These are phyloP conservation scores for Enteromius mattozi DNA, from an alignment of 2,797 vertebrate species.

Conservation along the genomic window DNA sequence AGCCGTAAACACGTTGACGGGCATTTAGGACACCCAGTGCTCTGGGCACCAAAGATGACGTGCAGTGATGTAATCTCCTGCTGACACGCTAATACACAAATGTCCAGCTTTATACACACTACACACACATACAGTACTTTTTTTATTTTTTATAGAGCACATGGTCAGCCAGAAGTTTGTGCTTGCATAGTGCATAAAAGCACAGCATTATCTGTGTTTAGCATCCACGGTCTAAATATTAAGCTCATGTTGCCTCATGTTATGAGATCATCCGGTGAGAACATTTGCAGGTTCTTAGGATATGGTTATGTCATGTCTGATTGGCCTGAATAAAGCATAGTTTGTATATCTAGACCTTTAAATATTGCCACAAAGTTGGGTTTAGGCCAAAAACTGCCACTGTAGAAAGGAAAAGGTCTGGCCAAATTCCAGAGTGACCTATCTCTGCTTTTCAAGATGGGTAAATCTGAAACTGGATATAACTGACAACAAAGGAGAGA, in stretches of 20 bases:
- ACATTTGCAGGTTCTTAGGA: slow-evolving; percentile 10
- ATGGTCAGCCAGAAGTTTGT: background rate
- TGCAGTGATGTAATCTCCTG: slow-evolving; percentile 33
- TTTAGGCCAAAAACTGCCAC: background rate
- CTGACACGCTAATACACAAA: background rate
- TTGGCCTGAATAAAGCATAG: slow-evolving; percentile 1
- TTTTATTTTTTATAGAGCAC: background rate
- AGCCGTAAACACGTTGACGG: slow-evolving; percentile 7
- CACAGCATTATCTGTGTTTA: background rate
- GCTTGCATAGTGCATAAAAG: background rate
- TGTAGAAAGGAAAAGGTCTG: background rate
- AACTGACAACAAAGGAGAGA: background rate
- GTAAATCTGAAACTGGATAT: slow-evolving; percentile 10
- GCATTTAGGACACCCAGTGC: slow-evolving; percentile 18
- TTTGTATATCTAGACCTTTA: background rate
- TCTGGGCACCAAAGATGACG: background rate
- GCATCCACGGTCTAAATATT: background rate
- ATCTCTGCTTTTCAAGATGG: background rate
- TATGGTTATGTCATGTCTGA: slow-evolving; percentile 21
- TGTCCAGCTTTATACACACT: background rate
- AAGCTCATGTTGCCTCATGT: slow-evolving; percentile 15
- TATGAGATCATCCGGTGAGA: slow-evolving; percentile 15
- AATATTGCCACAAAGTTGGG: background rate
- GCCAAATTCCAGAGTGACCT: background rate
- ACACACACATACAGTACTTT: background rate